Conservation (phyloP, 2,888 invertebrate genomes). For the Atethmia centrago region DNA sequence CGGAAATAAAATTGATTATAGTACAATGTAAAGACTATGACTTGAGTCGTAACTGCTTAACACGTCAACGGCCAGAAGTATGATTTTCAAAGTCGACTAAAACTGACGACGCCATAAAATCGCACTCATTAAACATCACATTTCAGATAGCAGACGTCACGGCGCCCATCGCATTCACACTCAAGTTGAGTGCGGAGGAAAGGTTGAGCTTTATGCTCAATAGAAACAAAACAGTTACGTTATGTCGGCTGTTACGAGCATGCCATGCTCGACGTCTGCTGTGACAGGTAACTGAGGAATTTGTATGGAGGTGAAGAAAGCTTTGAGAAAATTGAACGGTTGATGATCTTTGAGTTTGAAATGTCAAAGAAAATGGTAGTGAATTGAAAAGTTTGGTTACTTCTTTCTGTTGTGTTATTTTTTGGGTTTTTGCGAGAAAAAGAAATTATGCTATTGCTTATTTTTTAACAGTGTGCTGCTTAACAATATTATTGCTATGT, state of each 20-base stretch:
- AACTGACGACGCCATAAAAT: constrained; percentile 12
- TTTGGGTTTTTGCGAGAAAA: background rate
- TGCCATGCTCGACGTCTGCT: background rate
- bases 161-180: constrained; percentile 68
- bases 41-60: no score
- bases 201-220: constrained; percentile 53
- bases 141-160: constrained; percentile 72
- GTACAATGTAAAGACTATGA: background rate
- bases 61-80: no score
- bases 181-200: constrained; percentile 55
- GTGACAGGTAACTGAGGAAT: constrained; percentile 7
- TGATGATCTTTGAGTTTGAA: background rate
- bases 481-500: background rate
- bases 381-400: background rate
- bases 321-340: constrained; percentile 10
- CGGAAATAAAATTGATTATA: background rate
- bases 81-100: background rate
- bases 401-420: no score
- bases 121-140: constrained; percentile 64
- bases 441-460: background rate
- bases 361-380: background rate
- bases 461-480: background rate
- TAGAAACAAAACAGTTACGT: constrained; percentile 53
- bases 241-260: constrained; percentile 26
- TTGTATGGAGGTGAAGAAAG: constrained; percentile 5